A percentile compares a stretch with the other conserved stretches of the same genome.
phyloP scores from a whole-genome alignment of 2,797 vertebrate genomes.

The Clarias pachynema region DNA sequence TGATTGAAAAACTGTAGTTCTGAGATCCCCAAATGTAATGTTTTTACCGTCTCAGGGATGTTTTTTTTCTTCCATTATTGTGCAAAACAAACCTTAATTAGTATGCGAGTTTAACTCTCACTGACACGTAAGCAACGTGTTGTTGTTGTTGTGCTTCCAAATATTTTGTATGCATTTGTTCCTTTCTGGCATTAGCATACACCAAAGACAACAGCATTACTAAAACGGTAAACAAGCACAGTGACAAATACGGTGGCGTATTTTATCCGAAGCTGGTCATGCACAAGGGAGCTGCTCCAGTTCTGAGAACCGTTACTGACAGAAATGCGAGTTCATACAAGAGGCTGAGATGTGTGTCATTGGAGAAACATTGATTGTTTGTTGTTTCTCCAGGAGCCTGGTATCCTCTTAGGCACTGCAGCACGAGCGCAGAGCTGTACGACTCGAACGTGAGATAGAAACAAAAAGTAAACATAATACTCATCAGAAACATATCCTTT shows the following conservation, averaged over 20 bases:
- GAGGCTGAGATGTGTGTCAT: slow-evolving; percentile 10
- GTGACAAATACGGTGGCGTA: slow-evolving; percentile 11
- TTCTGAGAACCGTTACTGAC: slow-evolving; percentile 44
- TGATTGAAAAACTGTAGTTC: slow-evolving; percentile 31
- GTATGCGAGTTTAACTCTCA: slow-evolving; percentile 14
- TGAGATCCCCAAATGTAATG: slow-evolving; percentile 22
- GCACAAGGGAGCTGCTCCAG: slow-evolving; percentile 57
- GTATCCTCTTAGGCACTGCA: not conserved
- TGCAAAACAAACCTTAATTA: slow-evolving; percentile 40
- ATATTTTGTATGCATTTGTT: slow-evolving; percentile 53
- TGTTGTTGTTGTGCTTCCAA: not conserved
- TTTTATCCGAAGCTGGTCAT: slow-evolving; percentile 29
- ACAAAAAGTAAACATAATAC: not conserved
- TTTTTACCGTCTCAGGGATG: slow-evolving; percentile 23
- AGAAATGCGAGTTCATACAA: slow-evolving; percentile 16
- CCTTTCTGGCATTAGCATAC: slow-evolving; percentile 28
- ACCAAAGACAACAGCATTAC: slow-evolving; percentile 35
- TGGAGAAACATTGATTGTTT: slow-evolving; percentile 28
- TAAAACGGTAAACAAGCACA: slow-evolving; percentile 30
- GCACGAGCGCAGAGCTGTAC: not conserved
- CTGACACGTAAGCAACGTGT: slow-evolving; percentile 23
- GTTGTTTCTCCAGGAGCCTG: not conserved
- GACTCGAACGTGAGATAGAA: not conserved
- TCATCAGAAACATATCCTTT: not conserved
- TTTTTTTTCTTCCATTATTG: slow-evolving; percentile 47